A percentile compares a stretch with the other conserved stretches of the same genome.
Evolutionary conservation across 2,888 invertebrate species (phyloP).

Genomic region (Dasysyrphus albostriatus): DNA sequence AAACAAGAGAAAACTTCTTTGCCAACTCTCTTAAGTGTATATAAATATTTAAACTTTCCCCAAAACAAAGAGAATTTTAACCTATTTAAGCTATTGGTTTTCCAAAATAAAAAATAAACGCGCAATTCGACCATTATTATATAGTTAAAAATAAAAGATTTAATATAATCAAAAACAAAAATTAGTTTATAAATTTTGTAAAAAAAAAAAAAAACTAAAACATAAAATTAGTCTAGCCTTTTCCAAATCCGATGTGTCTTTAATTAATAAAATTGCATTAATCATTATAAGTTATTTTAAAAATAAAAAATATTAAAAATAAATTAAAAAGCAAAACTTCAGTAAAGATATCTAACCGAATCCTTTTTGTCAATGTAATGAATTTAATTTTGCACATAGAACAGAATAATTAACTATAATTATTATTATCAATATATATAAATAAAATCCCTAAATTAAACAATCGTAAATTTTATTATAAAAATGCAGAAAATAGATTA

Average conservation of each 20-base stretch:
- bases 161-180: conserved; percentile 40
- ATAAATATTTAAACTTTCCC: neutral
- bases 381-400: conserved; percentile 70
- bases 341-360: conserved; percentile 20
- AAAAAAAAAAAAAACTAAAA: conserved; percentile 28
- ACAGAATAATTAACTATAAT: conserved; percentile 46
- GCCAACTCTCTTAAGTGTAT: too few species aligned
- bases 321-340: conserved; percentile 16
- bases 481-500: conserved; percentile 32
- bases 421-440: conserved; percentile 42
- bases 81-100: neutral
- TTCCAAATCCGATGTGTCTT: conserved; percentile 75
- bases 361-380: conserved; percentile 32
- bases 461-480: conserved; percentile 17
- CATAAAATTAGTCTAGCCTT: conserved; percentile 63
- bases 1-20: too few species aligned
- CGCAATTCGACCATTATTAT: conserved; percentile 22
- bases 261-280: conserved; percentile 67
- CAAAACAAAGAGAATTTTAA: neutral
- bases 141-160: conserved; percentile 16
- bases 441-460: conserved; percentile 15
- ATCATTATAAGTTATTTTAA: conserved; percentile 46
- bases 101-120: neutral
- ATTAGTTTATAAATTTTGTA: conserved; percentile 51
- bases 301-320: conserved; percentile 21